Evolutionary conservation across 2,888 invertebrate species (phyloP), one percentile per base, ranked within the genome.

Genomic region (Drosophila flavopinicola): DNA sequence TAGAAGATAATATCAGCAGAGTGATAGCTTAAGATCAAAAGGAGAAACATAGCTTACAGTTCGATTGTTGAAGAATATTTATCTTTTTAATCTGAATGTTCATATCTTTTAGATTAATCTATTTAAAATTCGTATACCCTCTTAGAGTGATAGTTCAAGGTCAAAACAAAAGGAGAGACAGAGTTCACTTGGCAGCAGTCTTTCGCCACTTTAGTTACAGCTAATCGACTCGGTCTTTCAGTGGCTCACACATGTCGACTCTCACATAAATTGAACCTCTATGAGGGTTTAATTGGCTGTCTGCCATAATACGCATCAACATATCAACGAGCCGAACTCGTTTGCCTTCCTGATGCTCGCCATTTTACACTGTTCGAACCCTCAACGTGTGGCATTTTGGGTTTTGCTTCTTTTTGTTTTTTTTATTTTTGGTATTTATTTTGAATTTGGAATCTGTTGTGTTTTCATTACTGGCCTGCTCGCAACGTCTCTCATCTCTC

Each of bases 221-320:
- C 45, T 51, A 49, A 59, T 65, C 69, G 52, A 39, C 44, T 52
- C 27, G 33, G 25, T n/a, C 37, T 30, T 7, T 9, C 60, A 29
- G 66, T 44, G 41, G 58, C 68, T 73, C 57, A 23, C 82, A 74
- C 64, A 85, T 78, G 83, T 61, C 78, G 70, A 49, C 27, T 69
- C 83, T 56, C 85, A 64, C 85, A 85, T 82, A 78, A 78, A 82
- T 75, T 74, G 33, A 79, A 71, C 72, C 85, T 63, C 23, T 49
- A 67, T 63, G 79, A 84, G 79, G 70, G 60, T 63, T 84, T 79
- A 79, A 79, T 79, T 86, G 79, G 79, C 87, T 59, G 82, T 77
- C 87, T 79, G 68, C 54, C 76, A 57, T 70, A 71, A 71, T 71
- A 58, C 41, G 53, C 71, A 75, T 63, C 64, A 70, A 69, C 44